Percentiles rank a stretch among this genome's conserved stretches.
phyloP scores from a whole-genome alignment of 2,797 vertebrate genomes.

The Denticeps clupeoides region DNA sequence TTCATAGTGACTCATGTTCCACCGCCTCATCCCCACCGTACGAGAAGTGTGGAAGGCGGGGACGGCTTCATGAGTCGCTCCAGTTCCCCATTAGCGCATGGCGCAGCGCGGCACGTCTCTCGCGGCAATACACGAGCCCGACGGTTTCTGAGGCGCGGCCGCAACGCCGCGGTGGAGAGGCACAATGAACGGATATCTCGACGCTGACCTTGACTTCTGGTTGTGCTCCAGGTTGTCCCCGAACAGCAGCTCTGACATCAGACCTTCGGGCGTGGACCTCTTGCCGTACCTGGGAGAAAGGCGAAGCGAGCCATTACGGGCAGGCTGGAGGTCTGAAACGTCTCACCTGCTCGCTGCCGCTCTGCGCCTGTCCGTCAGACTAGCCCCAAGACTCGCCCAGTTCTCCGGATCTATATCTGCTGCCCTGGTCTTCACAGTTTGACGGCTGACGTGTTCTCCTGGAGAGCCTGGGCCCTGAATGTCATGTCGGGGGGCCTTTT shows the following conservation, averaged over 20 bases:
- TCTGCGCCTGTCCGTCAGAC: too few relatives aligned
- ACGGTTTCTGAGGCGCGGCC: not conserved
- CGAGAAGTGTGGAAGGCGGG: not conserved
- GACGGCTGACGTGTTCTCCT: too few relatives aligned
- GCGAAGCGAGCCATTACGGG: not conserved
- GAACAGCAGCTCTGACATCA: constrained; percentile 57
- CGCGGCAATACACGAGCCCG: not conserved
- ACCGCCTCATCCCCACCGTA: constrained; percentile 5
- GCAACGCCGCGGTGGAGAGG: too few relatives aligned
- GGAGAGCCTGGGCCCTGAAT: too few relatives aligned
- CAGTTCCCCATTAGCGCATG: constrained; percentile 1
- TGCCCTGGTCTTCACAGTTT: too few relatives aligned
- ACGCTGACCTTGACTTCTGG: constrained; percentile 60
- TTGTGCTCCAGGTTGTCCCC: constrained; percentile 56
- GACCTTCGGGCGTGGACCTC: constrained; percentile 58
- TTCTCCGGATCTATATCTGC: too few relatives aligned
- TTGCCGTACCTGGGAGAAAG: constrained; percentile 64
- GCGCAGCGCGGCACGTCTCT: not conserved
- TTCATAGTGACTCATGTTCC: constrained; percentile 16
- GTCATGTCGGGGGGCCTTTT: too few relatives aligned
- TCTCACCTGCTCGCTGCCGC: not conserved
- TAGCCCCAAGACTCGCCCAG: too few relatives aligned
- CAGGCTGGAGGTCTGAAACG: not conserved
- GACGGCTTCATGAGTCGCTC: constrained; percentile 18
- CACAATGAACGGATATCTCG: too few relatives aligned